Percentiles rank a stretch among this genome's conserved stretches.
phyloP scores from a whole-genome alignment of 2,797 vertebrate species.

The Lithobates pipiens region DNA sequence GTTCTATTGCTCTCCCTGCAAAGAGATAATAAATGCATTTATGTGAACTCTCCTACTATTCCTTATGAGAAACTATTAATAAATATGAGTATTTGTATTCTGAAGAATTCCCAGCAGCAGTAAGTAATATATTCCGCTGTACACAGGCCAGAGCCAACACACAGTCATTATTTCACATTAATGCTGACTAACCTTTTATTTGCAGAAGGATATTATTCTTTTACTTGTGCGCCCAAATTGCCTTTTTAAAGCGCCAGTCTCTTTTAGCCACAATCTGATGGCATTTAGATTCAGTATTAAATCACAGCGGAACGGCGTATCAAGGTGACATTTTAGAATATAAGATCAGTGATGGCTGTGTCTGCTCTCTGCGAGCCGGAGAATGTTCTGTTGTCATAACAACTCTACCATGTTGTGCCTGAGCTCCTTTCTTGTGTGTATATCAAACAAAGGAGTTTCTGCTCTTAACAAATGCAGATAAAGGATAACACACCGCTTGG shows the following conservation, averaged over 20 bases:
- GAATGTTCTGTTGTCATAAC: slow-evolving; percentile 34
- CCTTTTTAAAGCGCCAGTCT: slow-evolving; percentile 37
- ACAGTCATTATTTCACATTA: slow-evolving; percentile 50
- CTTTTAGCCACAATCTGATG: slow-evolving; percentile 6
- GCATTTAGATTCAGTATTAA: slow-evolving; percentile 27
- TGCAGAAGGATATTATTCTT: slow-evolving; percentile 18
- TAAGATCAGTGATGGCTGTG: slow-evolving; percentile 23
- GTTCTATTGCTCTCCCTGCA: slow-evolving; percentile 5
- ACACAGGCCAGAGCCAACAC: slow-evolving; percentile 29
- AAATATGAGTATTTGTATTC: slow-evolving; percentile 47
- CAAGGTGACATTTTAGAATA: slow-evolving; percentile 30
- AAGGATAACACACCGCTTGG: background rate
- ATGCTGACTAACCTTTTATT: slow-evolving; percentile 54
- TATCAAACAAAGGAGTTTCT: background rate
- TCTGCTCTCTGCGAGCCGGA: slow-evolving; percentile 3
- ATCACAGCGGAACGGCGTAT: background rate
- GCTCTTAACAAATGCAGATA: background rate
- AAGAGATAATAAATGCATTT: slow-evolving; percentile 34
- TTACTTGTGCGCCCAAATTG: slow-evolving; percentile 16
- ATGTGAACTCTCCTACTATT: slow-evolving; percentile 29
- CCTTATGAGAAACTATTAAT: slow-evolving; percentile 41
- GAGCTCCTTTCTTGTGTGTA: background rate
- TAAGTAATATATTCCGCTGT: slow-evolving; percentile 17
- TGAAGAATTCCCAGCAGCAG: slow-evolving; percentile 33
- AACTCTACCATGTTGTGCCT: background rate